Conservation (phyloP, 2,888 invertebrate species). For the Gisinianus flammeolus region DNA sequence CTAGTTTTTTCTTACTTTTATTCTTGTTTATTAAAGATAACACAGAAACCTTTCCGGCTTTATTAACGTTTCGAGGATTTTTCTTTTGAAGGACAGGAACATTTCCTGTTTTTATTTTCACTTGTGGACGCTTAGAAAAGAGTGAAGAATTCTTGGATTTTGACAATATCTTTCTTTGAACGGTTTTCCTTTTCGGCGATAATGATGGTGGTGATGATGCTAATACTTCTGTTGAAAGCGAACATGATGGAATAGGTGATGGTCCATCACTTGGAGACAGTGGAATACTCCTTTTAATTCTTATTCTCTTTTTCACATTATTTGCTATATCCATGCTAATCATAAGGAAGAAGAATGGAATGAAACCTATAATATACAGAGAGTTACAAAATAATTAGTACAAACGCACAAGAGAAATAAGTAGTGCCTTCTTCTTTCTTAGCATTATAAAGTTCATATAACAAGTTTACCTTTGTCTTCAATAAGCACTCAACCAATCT, state of each 20-base stretch:
- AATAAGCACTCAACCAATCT: too few species aligned
- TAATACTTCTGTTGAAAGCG: too few species aligned
- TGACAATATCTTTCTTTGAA: neutral
- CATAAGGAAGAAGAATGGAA: neutral
- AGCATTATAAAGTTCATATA: too few species aligned
- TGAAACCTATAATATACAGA: neutral
- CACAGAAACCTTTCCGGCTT: constrained; percentile 13
- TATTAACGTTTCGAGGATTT: neutral
- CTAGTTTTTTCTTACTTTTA: too few species aligned
- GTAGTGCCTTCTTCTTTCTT: too few species aligned
- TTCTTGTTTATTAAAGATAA: neutral
- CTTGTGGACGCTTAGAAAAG: constrained; percentile 18
- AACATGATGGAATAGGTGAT: too few species aligned
- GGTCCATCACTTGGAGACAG: neutral
- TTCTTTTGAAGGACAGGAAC: constrained; percentile 11
- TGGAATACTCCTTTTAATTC: neutral
- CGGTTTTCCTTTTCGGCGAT: too few species aligned
- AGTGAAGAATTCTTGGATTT: neutral
- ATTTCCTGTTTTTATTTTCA: constrained; percentile 24
- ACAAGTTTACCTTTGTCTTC: too few species aligned
- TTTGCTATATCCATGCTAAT: constrained; percentile 22
- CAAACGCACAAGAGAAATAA: too few species aligned
- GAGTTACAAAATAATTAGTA: too few species aligned
- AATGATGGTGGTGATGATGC: too few species aligned
- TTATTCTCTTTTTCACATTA: constrained; percentile 21